Percentiles rank a stretch among this genome's conserved stretches.
Evolutionary conservation across 2,888 invertebrate genomes (phyloP).

Genomic region (Drosophila flavopinicola): DNA sequence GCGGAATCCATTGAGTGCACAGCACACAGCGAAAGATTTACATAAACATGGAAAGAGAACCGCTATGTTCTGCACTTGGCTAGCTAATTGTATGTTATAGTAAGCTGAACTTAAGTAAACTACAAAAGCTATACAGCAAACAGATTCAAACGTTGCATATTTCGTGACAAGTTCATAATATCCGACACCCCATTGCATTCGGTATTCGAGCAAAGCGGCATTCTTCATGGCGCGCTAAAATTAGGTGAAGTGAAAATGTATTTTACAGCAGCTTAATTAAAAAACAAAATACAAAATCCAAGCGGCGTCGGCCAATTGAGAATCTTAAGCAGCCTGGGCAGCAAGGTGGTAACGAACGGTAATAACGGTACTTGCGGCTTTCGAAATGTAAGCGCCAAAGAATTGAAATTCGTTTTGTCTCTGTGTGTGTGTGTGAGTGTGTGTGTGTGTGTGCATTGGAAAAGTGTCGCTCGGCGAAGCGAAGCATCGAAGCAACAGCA

Average conservation of each 20-base stretch:
- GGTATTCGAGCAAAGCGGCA: slow-evolving; percentile 28
- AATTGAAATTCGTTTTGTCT: slow-evolving; percentile 67
- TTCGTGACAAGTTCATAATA: too few relatives aligned
- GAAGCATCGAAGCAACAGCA: slow-evolving; percentile 44
- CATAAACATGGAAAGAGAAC: slow-evolving; percentile 31
- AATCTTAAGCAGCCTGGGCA: slow-evolving; percentile 33
- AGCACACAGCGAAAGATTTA: slow-evolving; percentile 37
- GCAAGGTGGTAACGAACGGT: slow-evolving; percentile 37
- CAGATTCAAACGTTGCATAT: too few relatives aligned
- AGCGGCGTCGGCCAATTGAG: slow-evolving; percentile 36
- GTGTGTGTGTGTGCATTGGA: slow-evolving; percentile 45
- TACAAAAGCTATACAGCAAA: background rate
- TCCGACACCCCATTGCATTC: background rate
- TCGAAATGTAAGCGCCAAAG: slow-evolving; percentile 46
- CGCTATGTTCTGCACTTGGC: slow-evolving; percentile 17
- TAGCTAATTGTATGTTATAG: background rate
- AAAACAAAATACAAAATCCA: slow-evolving; percentile 27
- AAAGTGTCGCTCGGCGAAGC: slow-evolving; percentile 67
- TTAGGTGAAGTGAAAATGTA: slow-evolving; percentile 72
- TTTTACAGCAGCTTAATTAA: slow-evolving; percentile 68
- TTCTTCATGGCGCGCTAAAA: slow-evolving; percentile 51
- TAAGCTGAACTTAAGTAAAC: background rate
- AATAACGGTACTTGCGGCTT: slow-evolving; percentile 59
- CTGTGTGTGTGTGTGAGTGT: slow-evolving; percentile 11
- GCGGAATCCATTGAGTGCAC: slow-evolving; percentile 27